These are phyloP conservation scores for Myotis findleyi DNA, from an alignment of 2,797 vertebrate species.

Conservation along the genomic window DNA sequence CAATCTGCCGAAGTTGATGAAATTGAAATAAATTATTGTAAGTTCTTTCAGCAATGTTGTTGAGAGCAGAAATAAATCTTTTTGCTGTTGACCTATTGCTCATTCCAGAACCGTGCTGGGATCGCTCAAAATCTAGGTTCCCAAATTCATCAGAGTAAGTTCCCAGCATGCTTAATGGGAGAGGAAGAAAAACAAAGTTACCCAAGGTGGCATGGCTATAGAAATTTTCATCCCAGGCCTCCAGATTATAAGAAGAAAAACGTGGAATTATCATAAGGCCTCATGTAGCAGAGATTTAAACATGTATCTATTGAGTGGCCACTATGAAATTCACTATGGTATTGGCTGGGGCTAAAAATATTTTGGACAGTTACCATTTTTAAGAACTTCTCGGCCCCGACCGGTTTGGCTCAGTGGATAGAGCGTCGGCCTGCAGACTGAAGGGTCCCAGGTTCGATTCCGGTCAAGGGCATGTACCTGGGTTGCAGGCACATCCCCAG, in stretches of 20 bases:
- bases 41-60: conserved; percentile 92
- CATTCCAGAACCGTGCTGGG: conserved; percentile 97
- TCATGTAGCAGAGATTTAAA: conserved; percentile 10
- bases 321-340: conserved; percentile 35
- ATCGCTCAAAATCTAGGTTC: conserved; percentile 96
- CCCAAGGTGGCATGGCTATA: neutral
- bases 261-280: neutral
- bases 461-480: too few relatives aligned
- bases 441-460: too few relatives aligned
- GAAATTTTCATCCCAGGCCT: conserved; percentile 26
- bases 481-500: too few relatives aligned
- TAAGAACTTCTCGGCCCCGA: conserved; percentile 49
- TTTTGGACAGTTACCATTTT: conserved; percentile 39
- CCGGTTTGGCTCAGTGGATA: too few relatives aligned
- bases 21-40: conserved; percentile 94
- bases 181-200: conserved; percentile 42
- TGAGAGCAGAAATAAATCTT: conserved; percentile 93
- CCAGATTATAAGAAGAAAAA: conserved; percentile 37
- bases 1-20: conserved; percentile 92
- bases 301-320: neutral
- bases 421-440: too few relatives aligned
- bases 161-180: conserved; percentile 92
- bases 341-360: neutral
- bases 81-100: conserved; percentile 95
- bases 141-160: conserved; percentile 98